Percentiles rank a stretch among this genome's conserved stretches.
phyloP scores from a whole-genome alignment of 2,113 vertebrate species.

The Urocitellus parryii region DNA sequence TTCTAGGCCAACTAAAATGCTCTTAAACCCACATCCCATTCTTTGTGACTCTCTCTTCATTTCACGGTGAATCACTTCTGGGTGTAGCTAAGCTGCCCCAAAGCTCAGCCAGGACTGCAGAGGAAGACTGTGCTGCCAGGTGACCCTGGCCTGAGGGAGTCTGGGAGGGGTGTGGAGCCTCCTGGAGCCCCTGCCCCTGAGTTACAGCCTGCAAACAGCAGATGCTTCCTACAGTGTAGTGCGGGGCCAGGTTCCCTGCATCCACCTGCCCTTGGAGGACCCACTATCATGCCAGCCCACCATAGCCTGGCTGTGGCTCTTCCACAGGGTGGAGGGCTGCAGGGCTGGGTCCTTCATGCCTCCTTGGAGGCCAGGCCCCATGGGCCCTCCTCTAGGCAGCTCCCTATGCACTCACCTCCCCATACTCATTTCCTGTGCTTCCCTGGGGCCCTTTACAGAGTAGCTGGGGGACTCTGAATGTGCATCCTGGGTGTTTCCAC shows the following conservation, averaged over 20 bases:
- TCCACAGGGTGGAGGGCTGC: background rate
- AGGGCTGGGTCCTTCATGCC: background rate
- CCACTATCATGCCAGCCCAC: background rate
- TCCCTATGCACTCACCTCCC: background rate
- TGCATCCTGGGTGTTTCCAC: background rate
- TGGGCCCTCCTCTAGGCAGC: background rate
- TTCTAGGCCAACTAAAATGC: slow-evolving; percentile 80
- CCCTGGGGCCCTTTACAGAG: background rate
- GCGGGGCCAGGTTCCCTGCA: background rate
- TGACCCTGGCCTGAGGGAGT: background rate
- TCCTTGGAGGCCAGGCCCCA: background rate
- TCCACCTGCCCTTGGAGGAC: background rate
- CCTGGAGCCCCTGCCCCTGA: too few species aligned
- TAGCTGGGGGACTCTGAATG: background rate
- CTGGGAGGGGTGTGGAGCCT: background rate
- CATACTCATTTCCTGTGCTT: background rate
- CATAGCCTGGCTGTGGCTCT: background rate
- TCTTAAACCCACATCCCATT: slow-evolving; percentile 82
- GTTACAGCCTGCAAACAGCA: background rate
- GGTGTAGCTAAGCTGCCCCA: background rate
- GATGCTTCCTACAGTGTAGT: background rate
- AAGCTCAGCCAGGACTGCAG: background rate
- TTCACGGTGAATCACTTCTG: background rate
- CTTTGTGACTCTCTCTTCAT: slow-evolving; percentile 36
- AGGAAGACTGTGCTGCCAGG: too few species aligned